These are phyloP conservation scores for Hippoglossus hippoglossus DNA, from an alignment of 2,797 vertebrate genomes.

Conservation along the genomic window DNA sequence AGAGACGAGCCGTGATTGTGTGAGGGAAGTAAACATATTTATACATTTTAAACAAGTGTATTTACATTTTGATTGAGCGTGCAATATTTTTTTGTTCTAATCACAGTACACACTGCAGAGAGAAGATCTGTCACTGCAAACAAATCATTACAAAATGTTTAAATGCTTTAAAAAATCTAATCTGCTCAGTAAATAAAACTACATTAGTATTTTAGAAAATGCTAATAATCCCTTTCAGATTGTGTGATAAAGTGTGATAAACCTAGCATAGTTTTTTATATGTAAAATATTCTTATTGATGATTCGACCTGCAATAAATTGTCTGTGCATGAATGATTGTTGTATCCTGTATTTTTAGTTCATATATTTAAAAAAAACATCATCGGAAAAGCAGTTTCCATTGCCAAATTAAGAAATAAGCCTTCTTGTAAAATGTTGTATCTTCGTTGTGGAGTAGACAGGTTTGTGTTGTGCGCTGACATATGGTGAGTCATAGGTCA, in stretches of 20 bases:
- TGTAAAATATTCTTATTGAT: no score
- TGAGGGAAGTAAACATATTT: conserved; percentile 16
- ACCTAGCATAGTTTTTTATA: no score
- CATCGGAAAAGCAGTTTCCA: no score
- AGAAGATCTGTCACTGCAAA: background rate
- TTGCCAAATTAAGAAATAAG: no score
- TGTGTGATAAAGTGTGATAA: background rate
- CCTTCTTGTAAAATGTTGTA: background rate
- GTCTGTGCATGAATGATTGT: background rate
- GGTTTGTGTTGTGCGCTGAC: conserved; percentile 20
- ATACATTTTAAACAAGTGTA: background rate
- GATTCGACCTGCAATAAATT: background rate
- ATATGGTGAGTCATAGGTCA: conserved; percentile 29
- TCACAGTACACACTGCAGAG: background rate
- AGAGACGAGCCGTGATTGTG: background rate
- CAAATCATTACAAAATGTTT: background rate
- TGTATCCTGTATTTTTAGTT: background rate
- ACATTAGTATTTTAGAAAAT: background rate
- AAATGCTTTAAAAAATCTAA: background rate
- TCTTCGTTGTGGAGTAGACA: no score
- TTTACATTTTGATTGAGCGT: background rate
- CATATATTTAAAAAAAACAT: no score
- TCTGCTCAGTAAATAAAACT: background rate
- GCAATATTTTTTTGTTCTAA: background rate
- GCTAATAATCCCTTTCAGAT: background rate